Conservation (phyloP, 2,888 invertebrate species). For the Physocephala rufipes region DNA sequence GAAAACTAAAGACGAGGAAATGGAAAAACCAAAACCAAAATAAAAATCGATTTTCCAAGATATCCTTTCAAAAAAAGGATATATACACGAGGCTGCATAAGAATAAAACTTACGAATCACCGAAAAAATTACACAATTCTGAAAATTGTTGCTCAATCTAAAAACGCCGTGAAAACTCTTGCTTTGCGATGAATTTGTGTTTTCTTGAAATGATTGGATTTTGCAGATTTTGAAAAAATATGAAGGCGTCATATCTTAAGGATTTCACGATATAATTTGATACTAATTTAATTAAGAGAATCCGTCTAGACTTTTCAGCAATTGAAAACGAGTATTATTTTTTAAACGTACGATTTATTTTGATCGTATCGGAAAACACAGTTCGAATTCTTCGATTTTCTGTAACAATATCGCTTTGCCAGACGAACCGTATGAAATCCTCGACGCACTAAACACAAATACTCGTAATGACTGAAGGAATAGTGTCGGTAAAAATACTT, state of each 20-base stretch:
- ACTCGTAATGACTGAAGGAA: constrained; percentile 37
- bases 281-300: too few relatives aligned
- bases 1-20: constrained; percentile 7
- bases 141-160: constrained; percentile 33
- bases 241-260: too few relatives aligned
- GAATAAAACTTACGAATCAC: constrained; percentile 45
- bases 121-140: constrained; percentile 44
- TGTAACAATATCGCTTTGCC: constrained; percentile 14
- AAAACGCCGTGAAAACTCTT: constrained; percentile 11
- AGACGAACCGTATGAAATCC: constrained; percentile 12
- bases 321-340: background rate
- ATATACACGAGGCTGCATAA: background rate
- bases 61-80: background rate
- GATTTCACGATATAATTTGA: too few relatives aligned
- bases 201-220: constrained; percentile 32
- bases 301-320: too few relatives aligned
- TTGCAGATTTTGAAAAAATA: constrained; percentile 28
- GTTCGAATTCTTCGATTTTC: background rate
- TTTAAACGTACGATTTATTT: constrained; percentile 7
- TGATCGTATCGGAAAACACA: too few relatives aligned
- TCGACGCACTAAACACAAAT: constrained; percentile 31
- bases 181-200: constrained; percentile 25
- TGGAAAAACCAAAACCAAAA: background rate
- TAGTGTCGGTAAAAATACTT: constrained; percentile 25
- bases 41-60: constrained; percentile 30